phyloP scores from a whole-genome alignment of 2,113 vertebrate genomes.

The Oreochromis aureus region DNA sequence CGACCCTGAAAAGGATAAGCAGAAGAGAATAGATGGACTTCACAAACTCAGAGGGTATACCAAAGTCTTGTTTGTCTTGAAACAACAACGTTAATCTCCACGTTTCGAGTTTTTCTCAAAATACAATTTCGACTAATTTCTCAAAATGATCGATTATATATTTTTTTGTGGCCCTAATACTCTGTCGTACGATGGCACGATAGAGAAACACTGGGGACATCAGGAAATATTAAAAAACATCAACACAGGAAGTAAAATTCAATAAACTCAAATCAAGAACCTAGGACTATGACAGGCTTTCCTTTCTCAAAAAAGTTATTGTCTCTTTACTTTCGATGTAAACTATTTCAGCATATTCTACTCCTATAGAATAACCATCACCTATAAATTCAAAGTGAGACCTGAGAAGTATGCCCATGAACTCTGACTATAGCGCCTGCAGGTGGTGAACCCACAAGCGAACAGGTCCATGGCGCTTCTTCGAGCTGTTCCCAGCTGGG shows the following conservation, averaged over 20 bases:
- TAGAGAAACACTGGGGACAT: not conserved
- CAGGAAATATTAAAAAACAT: not conserved
- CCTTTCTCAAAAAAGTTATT: not conserved
- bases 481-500: not conserved
- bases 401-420: not conserved
- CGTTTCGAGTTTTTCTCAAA: rapidly evolving
- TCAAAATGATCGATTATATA: not conserved
- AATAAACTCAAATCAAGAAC: not conserved
- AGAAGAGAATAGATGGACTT: not conserved
- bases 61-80: not conserved
- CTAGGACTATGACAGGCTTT: rapidly evolving
- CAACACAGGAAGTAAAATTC: not conserved
- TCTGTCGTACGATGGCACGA: rapidly evolving
- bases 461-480: not conserved
- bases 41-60: rapidly evolving
- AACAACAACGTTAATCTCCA: not conserved
- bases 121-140: not conserved
- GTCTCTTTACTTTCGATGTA: not conserved
- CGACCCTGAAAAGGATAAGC: not conserved
- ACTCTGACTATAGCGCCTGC: not conserved
- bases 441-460: not conserved
- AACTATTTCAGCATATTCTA: not conserved
- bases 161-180: not conserved
- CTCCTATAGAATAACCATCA: not conserved
- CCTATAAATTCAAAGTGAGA: not conserved